Evolutionary conservation across 2,113 vertebrate species (phyloP).

Genomic region (Alces alces): DNA sequence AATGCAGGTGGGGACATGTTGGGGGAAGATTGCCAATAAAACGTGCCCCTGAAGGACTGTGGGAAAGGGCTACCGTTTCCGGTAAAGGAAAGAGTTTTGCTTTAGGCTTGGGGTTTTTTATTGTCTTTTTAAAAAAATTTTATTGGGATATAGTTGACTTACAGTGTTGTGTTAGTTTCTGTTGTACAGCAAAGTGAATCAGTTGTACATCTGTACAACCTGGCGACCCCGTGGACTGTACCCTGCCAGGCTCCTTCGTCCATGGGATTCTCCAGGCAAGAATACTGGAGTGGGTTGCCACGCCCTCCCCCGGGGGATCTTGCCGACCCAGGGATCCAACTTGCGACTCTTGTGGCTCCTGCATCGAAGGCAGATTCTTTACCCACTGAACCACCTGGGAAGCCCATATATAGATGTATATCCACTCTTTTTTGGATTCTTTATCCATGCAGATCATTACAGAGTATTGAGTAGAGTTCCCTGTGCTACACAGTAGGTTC

Average conservation of each 20-base stretch:
- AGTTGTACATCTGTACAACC: not conserved
- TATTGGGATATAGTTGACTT: not conserved
- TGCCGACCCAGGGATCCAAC: not conserved
- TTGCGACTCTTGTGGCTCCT: not conserved
- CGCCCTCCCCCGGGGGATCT: not conserved
- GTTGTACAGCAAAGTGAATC: not conserved
- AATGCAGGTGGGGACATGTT: not conserved
- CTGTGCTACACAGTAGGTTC: not conserved
- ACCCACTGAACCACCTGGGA: not conserved
- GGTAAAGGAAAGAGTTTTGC: not conserved
- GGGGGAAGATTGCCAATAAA: not conserved
- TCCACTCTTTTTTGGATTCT: not conserved
- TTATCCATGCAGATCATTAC: not conserved
- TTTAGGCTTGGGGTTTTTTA: not conserved
- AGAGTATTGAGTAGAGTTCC: not conserved
- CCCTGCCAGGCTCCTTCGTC: not conserved
- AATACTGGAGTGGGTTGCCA: not conserved
- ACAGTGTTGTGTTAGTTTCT: not conserved
- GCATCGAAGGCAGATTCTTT: not conserved
- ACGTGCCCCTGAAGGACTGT: rapidly evolving
- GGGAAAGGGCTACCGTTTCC: not conserved
- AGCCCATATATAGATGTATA: not conserved
- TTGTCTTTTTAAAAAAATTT: not conserved
- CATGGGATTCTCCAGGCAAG: not conserved
- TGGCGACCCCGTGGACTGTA: not conserved